Evolutionary conservation across 2,113 vertebrate genomes (phyloP), one percentile per base, ranked within the genome.

Genomic region (Neotragus pygmaeus): DNA sequence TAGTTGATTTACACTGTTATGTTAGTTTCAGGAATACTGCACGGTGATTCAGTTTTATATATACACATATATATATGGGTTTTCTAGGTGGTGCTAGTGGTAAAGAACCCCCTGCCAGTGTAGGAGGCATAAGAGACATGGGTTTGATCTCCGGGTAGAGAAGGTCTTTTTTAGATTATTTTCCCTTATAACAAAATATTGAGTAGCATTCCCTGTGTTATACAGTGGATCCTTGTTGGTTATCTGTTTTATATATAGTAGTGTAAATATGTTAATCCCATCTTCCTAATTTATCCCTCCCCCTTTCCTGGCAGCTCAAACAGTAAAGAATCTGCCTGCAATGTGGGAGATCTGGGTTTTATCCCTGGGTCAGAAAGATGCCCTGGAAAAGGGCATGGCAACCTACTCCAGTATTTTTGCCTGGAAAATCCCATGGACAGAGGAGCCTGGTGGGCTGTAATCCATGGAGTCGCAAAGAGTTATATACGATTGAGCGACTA

Each of bases 321-420:
- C 19, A 70, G 66, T 70, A 39, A 39, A 70, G 66, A 39, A 39
- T 70, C 66, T 70, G 11, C 66, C 66, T 70, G 36, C 10, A 70
- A 3, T 70, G 19, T 70, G n/a, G n/a, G n/a, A 70, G n/a, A 70
- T n/a, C 10, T 0, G 0, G 19, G n/a, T 70, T 39, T 39, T 70
- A 70, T 12, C 19, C 66, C 21, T 70, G n/a, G n/a, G 5, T 70
- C 66, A 70, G 66, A 70, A 70, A 70, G n/a, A 39, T 70, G n/a
- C n/a, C n/a, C 5, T 70, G n/a, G n/a, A 70, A 70, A 39, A 39
- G n/a, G n/a, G 2, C n/a, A 6, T 70, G n/a, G 66, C n/a, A 23
- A 70, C 66, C 66, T 23, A 70, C 10, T 70, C 66, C n/a, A 70
- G 19, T 70, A 70, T 70, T 70, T 39, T 70, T 70, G n/a, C 66